Conservation (phyloP, 2,888 invertebrate species). For the Acleris emargana region DNA sequence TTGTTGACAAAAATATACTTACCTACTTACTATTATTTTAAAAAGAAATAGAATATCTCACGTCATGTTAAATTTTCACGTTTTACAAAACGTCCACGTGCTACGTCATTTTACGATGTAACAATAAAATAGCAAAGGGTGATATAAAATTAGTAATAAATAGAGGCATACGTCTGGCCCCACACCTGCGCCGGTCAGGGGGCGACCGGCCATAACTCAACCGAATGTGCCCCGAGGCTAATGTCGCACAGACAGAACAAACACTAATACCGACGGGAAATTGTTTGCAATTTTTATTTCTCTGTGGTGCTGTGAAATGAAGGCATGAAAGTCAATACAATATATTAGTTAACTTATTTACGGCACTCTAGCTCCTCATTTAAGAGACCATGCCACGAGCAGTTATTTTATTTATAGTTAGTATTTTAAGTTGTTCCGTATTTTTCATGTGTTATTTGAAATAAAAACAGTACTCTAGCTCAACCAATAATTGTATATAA, state of each 20-base stretch:
- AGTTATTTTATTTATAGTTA: too few species aligned
- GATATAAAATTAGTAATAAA: constrained; percentile 78
- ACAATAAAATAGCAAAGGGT: constrained; percentile 57
- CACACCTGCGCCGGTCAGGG: constrained; percentile 70
- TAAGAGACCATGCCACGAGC: too few species aligned
- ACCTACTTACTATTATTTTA: too few species aligned
- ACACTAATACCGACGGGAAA: constrained; percentile 61
- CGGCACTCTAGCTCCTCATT: too few species aligned
- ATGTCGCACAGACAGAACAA: constrained; percentile 59
- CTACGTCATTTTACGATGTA: constrained; percentile 14
- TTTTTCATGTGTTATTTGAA: too few species aligned
- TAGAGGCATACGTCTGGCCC: constrained; percentile 63
- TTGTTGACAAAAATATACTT: too few species aligned
- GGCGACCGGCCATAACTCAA: constrained; percentile 68
- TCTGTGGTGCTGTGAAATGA: neutral
- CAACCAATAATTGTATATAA: too few species aligned
- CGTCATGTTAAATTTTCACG: constrained; percentile 1
- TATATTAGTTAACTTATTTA: too few species aligned
- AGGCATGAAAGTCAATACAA: neutral
- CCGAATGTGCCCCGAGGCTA: constrained; percentile 72
- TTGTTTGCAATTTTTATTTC: constrained; percentile 41
- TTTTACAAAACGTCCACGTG: constrained; percentile 30
- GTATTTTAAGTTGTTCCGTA: too few species aligned
- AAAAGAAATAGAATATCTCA: too few species aligned
- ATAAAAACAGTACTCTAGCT: too few species aligned